These are phyloP conservation scores for Lacanobia oleracea DNA, from an alignment of 2,888 invertebrate genomes.

Conservation along the genomic window DNA sequence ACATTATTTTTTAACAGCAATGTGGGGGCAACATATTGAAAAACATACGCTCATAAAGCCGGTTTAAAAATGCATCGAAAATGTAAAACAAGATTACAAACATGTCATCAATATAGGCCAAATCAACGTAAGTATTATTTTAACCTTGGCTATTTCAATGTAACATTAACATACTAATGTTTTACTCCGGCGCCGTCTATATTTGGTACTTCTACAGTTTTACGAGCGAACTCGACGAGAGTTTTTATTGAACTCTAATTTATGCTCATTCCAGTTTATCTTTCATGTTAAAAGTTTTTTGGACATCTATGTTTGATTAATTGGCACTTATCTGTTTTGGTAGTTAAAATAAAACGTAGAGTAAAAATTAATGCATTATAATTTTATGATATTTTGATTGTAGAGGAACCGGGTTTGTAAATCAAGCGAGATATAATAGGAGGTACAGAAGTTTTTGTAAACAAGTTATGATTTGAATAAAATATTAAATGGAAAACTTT, in stretches of 20 bases:
- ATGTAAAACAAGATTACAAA: neutral
- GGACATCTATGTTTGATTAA: conserved; percentile 28
- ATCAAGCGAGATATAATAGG: conserved; percentile 4
- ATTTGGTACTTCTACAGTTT: conserved; percentile 1
- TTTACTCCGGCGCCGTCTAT: conserved; percentile 22
- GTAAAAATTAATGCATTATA: conserved; percentile 36
- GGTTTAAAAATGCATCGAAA: neutral
- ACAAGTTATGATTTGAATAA: conserved; percentile 18
- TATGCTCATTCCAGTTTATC: conserved; percentile 21
- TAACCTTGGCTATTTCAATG: conserved; percentile 45
- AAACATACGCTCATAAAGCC: neutral
- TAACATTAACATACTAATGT: conserved; percentile 42
- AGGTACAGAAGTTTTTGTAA: conserved; percentile 26
- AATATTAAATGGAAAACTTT: neutral
- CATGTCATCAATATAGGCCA: conserved; percentile 21
- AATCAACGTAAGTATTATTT: neutral
- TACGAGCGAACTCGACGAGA: conserved; percentile 30
- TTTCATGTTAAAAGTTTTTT: conserved; percentile 22
- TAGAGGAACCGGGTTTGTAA: conserved; percentile 21
- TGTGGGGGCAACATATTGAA: neutral
- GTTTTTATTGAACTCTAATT: conserved; percentile 48
- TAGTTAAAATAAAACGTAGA: conserved; percentile 23
- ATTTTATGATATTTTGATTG: conserved; percentile 45
- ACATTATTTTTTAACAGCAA: no score
- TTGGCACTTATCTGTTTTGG: conserved; percentile 36